Percentiles rank a stretch among this genome's conserved stretches.
These are phyloP conservation scores for Cepphus grylle DNA, from an alignment of 2,113 vertebrate species.

Conservation along the genomic window DNA sequence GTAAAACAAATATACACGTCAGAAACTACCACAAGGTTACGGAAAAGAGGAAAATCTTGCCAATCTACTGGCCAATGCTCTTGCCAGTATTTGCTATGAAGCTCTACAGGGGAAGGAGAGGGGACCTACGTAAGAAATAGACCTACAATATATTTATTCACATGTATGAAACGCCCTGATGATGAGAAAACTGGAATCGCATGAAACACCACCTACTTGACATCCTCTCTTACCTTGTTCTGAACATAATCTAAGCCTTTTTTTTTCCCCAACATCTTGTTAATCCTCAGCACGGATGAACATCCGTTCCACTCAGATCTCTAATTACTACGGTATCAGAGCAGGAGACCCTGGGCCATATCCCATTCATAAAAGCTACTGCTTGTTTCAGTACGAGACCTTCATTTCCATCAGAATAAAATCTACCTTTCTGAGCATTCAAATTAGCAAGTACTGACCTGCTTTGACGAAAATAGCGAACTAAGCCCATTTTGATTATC, in stretches of 20 bases:
- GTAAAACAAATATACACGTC: not conserved
- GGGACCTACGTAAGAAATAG: not conserved
- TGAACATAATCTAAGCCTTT: not conserved
- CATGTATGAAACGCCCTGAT: not conserved
- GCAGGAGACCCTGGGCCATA: not conserved
- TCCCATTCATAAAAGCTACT: not conserved
- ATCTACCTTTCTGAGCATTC: not conserved
- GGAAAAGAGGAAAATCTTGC: not conserved
- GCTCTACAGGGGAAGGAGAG: not conserved
- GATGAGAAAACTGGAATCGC: not conserved
- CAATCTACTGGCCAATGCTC: not conserved
- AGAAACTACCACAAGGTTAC: not conserved
- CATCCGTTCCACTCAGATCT: not conserved
- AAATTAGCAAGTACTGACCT: not conserved
- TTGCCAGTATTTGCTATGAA: not conserved
- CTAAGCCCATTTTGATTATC: not conserved
- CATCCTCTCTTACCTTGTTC: not conserved
- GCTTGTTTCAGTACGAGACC: not conserved
- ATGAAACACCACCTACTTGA: not conserved
- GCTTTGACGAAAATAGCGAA: not conserved
- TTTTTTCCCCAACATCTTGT: no score
- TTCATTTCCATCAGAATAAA: not conserved
- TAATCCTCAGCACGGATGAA: not conserved
- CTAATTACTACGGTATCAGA: not conserved
- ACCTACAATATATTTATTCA: not conserved